phyloP scores from a whole-genome alignment of 2,113 vertebrate genomes.

The Pelvicachromis taeniatus region DNA sequence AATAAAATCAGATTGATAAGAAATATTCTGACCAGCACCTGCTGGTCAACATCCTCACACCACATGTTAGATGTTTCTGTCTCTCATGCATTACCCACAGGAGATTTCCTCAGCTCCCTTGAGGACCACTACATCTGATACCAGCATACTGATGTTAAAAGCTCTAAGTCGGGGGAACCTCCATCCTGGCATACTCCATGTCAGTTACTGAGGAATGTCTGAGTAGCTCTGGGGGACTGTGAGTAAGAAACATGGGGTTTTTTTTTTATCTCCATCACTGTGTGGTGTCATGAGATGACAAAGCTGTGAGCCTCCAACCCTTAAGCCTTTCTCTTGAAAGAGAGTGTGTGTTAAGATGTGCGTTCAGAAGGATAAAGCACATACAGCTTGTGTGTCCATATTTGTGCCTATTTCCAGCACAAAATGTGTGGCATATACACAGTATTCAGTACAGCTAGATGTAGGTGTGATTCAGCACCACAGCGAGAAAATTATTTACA shows the following conservation, averaged over 20 bases:
- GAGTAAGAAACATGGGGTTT: neutral
- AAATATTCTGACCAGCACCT: neutral
- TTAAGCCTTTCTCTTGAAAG: neutral
- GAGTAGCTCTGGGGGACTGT: neutral
- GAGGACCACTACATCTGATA: slow-evolving; percentile 15
- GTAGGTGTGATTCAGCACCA: neutral
- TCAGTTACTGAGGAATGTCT: neutral
- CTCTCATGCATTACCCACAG: slow-evolving; percentile 3
- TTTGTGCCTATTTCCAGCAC: neutral
- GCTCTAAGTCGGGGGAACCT: neutral
- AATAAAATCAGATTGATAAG: neutral
- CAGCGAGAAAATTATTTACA: neutral
- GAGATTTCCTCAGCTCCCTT: neutral
- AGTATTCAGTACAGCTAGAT: neutral
- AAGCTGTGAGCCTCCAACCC: neutral
- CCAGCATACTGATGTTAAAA: slow-evolving; percentile 25
- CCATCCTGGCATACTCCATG: neutral
- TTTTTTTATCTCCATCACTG: neutral
- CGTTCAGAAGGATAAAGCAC: neutral
- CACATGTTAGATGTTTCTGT: neutral
- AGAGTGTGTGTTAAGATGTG: neutral
- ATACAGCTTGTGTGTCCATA: neutral
- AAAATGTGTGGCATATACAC: neutral
- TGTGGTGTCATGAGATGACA: slow-evolving; percentile 16
- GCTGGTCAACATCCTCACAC: neutral